phyloP scores from a whole-genome alignment of 1,140 invertebrate genomes.

The Hyphantria cunea region DNA sequence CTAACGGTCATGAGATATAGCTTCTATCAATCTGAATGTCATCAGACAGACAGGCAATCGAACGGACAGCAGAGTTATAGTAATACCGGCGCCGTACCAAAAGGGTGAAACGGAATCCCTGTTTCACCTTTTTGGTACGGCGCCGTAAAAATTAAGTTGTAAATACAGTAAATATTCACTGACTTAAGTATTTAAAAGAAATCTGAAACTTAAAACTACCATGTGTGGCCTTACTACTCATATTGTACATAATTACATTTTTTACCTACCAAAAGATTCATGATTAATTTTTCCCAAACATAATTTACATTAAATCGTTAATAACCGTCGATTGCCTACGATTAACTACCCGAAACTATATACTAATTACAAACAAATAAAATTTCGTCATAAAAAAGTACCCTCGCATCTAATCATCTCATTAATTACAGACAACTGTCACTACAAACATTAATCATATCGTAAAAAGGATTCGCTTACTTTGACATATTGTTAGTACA shows the following conservation, averaged over 20 bases:
- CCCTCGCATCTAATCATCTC: constrained; percentile 21
- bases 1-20: too few relatives aligned
- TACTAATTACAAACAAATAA: constrained; percentile 20
- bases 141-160: too few relatives aligned
- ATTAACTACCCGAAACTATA: constrained; percentile 7
- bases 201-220: neutral
- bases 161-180: too few relatives aligned
- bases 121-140: too few relatives aligned
- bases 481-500: constrained; percentile 45
- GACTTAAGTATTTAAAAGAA: neutral
- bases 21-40: too few relatives aligned
- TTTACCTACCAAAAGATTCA: constrained; percentile 1
- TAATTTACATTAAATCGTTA: constrained; percentile 20
- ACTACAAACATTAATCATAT: constrained; percentile 57
- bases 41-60: too few relatives aligned
- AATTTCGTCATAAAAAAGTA: constrained; percentile 19
- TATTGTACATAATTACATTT: neutral
- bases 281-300: constrained; percentile 19
- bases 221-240: neutral
- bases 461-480: constrained; percentile 60
- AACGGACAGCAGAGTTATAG: too few relatives aligned
- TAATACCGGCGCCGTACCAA: too few relatives aligned
- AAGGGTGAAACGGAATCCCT: too few relatives aligned
- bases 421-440: constrained; percentile 50
- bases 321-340: constrained; percentile 12